Base-by-base conservation (phyloP, 1,140 invertebrate species). In the Solen grandis region DNA sequence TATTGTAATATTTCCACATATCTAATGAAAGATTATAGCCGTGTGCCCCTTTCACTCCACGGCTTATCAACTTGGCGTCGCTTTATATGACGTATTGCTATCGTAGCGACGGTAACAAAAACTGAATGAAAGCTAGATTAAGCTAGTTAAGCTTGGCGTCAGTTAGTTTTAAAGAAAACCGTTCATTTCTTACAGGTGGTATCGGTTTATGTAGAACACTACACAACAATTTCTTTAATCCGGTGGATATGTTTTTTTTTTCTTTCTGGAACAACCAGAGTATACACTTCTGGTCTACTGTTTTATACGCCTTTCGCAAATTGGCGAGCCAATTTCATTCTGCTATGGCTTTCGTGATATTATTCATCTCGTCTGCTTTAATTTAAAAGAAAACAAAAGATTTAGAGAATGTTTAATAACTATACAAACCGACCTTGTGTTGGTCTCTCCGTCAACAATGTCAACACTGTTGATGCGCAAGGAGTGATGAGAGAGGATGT, bases 401-500 rank as follows among this genome's bases (percentile, higher is more conserved):
- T 4, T 22, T 13, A 14, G 16, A 10, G 65, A 16, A 38, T 5
- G n/a, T 19, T 41, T 41, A 19, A 25, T 5, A 25, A 35, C 0
- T 8, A 55, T 14, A 16, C 3, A 68, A 2, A 50, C 35, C 5
- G 63, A 80, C 68, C 19, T 63, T 33, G 4, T 65, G 19, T 52
- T 65, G 4, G 59, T 80, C 41, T 81, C 74, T 14, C 77, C 76
- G n/a, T 66, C 68, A 27, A 60, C 33, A 13, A 85, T 63, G n/a
- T 62, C 60, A 4, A 81, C 35, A 14, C 25, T 66, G 29, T 75
- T 50, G 5, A 85, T n/a, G 27, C 70, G 75, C 25, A 85, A 33
- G 3, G 74, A 50, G 33, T 81, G 83, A 16, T 73, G 57, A n/a
- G 54, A 25, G 0, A 86, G 50, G 0, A 80, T 25, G 57, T 70